phyloP scores from a whole-genome alignment of 2,888 invertebrate species.

The Noctua comes region DNA sequence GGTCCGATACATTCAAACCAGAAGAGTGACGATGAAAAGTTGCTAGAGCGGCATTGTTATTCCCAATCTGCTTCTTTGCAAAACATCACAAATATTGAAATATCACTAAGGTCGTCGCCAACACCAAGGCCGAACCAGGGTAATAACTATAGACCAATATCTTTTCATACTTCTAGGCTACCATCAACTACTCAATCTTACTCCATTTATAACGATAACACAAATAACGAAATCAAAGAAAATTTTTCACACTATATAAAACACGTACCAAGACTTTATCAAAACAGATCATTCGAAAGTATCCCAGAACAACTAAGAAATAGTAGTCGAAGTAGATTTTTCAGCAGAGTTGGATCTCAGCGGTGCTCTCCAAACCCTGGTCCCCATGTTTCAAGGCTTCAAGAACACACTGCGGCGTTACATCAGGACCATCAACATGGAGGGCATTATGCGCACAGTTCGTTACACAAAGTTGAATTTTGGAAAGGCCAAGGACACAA shows the following conservation, averaged over 20 bases:
- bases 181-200: slow-evolving; percentile 76
- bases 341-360: slow-evolving; percentile 87
- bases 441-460: slow-evolving; percentile 80
- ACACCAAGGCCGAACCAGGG: slow-evolving; percentile 75
- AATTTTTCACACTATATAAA: slow-evolving; percentile 86
- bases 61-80: slow-evolving; percentile 85
- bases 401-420: slow-evolving; percentile 76
- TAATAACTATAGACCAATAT: slow-evolving; percentile 87
- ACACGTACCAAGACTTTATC: slow-evolving; percentile 84
- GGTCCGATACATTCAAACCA: slow-evolving; percentile 80
- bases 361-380: slow-evolving; percentile 81
- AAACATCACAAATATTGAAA: slow-evolving; percentile 89
- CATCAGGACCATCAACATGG: slow-evolving; percentile 78
- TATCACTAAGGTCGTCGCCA: slow-evolving; percentile 83
- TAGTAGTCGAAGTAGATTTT: slow-evolving; percentile 85
- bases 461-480: slow-evolving; percentile 91
- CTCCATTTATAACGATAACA: slow-evolving; percentile 78
- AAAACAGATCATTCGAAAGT: slow-evolving; percentile 88
- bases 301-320: slow-evolving; percentile 87
- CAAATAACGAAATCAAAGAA: slow-evolving; percentile 85
- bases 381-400: slow-evolving; percentile 80
- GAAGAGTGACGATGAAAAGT: slow-evolving; percentile 89
- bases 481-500: slow-evolving; percentile 96
- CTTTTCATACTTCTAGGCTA: slow-evolving; percentile 82
- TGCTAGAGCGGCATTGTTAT: slow-evolving; percentile 83